A percentile compares a stretch with the other conserved stretches of the same genome.
Evolutionary conservation across 2,113 vertebrate genomes (phyloP).

Genomic region (Colaptes auratus): DNA sequence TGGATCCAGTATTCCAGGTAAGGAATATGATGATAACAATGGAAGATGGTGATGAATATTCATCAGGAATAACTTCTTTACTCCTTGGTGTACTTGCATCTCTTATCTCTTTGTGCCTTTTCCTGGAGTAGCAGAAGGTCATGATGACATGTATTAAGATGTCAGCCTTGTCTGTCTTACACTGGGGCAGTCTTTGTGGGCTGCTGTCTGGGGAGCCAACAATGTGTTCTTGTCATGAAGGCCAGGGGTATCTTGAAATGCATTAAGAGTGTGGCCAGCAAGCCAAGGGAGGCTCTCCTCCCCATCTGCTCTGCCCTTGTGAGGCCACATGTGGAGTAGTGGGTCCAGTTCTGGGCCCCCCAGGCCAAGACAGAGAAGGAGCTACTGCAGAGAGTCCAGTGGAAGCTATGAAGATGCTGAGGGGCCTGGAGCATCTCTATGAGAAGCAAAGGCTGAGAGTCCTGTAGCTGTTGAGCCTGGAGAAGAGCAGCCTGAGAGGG

Average conservation of each 20-base stretch:
- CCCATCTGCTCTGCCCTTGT: background rate
- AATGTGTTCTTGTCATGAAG: background rate
- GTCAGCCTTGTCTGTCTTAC: background rate
- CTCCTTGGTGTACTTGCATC: background rate
- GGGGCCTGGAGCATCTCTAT: background rate
- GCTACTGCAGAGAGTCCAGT: background rate
- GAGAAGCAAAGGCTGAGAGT: background rate
- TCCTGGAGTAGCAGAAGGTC: background rate
- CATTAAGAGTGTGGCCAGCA: background rate
- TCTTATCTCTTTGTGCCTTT: background rate
- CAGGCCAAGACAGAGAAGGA: background rate
- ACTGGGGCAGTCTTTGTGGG: background rate
- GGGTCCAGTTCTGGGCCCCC: background rate
- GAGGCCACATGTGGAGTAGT: background rate
- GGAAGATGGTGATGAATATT: fast-evolving
- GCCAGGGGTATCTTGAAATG: background rate
- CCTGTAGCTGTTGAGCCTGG: background rate
- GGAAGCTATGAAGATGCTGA: background rate
- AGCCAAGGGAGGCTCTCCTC: background rate
- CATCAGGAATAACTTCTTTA: background rate
- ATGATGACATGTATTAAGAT: background rate
- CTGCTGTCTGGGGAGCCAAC: background rate
- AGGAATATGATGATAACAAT: no score
- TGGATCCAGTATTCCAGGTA: no score
- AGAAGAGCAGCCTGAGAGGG: background rate